Conservation (phyloP, 2,888 invertebrate genomes). For the Asteroscopus sphinx region DNA sequence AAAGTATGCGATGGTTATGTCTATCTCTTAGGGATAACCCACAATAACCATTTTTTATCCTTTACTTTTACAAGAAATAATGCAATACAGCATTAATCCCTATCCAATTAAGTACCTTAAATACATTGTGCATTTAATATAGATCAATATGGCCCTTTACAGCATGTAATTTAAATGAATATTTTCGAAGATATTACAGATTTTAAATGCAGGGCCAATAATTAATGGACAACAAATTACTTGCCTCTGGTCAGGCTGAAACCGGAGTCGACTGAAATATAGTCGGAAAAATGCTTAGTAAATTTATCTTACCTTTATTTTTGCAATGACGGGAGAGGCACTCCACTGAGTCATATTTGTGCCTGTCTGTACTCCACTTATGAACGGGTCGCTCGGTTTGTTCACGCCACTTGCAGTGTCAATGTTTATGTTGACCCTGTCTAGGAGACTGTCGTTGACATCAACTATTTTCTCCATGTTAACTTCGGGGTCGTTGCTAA, state of each 20-base stretch:
- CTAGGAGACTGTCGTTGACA: conserved; percentile 95
- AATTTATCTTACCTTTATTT: conserved; percentile 72
- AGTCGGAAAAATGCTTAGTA: not conserved
- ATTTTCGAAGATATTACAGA: too few relatives aligned
- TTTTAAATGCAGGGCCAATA: too few relatives aligned
- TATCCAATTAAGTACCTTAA: too few relatives aligned
- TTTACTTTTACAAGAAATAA: too few relatives aligned
- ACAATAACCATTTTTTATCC: too few relatives aligned
- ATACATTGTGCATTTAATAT: too few relatives aligned
- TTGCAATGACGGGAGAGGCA: conserved; percentile 71
- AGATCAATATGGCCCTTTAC: too few relatives aligned
- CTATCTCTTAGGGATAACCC: too few relatives aligned
- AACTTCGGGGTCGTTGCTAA: conserved; percentile 69
- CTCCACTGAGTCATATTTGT: conserved; percentile 63
- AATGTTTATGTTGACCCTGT: conserved; percentile 93
- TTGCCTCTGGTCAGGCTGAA: not conserved
- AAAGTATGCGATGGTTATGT: too few relatives aligned
- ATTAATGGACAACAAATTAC: too few relatives aligned
- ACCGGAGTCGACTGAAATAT: not conserved
- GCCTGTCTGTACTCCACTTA: conserved; percentile 32
- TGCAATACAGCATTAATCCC: too few relatives aligned
- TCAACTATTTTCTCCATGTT: conserved; percentile 93
- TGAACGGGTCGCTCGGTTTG: conserved; percentile 53
- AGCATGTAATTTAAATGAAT: too few relatives aligned
- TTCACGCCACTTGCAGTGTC: conserved; percentile 89